Base-by-base conservation (phyloP, 2,113 vertebrate genomes). In the Neolamprologus brichardi region DNA sequence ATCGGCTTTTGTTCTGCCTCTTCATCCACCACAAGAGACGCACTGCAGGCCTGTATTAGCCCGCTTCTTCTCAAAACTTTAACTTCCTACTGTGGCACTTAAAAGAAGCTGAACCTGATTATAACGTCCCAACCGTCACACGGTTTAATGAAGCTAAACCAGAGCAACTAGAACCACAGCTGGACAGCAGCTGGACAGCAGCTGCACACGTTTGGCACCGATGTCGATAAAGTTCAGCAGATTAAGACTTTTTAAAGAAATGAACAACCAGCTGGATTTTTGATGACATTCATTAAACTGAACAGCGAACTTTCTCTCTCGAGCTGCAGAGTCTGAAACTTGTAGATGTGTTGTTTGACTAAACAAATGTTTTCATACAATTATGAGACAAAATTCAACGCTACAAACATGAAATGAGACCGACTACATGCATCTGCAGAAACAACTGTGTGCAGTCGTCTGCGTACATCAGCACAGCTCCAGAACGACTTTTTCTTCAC, bases 1-100 rank as follows among this genome's bases (percentile, higher is more conserved):
- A 92, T 92, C 85, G 28, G 84, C 51, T 39, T 90, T 88, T 77
- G 34, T 85, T 86, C 86, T 79, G 79, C 82, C 84, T 54, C 58
- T 87, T 87, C 84, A 82, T 81, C 81, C 84, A 44, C 64, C 56
- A 41, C 46, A 13, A 84, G 25, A 77, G 67, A 79, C 32, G 64
- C 34, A 84, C 23, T 58, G 88, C 20, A 37, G 82, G 82, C 34
- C 49, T 32, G 25, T 4, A 56, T 72, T 82, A 60, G 52, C 18
- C 78, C 13, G 64, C 8, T 53, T 85, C 54, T 70, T 84, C 64
- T 79, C 18, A 4, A 83, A 87, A 80, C 37, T 17, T 83, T 13
- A 62, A 62, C 52, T 37, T 25, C 30, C 9, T 60, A 7, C 70
- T 75, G 28, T 41, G 79, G 60, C 12, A 49, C 56, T 15, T 12